Conservation (phyloP, 2,888 invertebrate genomes). For the Megamerina dolium region DNA sequence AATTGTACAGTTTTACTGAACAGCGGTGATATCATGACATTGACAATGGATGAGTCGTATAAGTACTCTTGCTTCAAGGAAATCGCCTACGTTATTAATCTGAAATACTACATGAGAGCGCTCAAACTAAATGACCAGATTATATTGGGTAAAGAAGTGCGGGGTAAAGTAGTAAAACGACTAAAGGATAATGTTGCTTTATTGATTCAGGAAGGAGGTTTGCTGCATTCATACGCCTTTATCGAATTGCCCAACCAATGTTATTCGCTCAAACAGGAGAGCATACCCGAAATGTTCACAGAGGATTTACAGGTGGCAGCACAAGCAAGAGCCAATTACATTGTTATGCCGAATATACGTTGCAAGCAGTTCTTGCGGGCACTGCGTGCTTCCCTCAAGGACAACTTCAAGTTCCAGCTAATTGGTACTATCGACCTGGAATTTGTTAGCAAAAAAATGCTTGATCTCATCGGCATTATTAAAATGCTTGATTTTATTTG, state of each 20-base stretch:
- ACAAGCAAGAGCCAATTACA: constrained; percentile 31
- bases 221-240: constrained; percentile 39
- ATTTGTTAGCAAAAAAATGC: constrained; percentile 33
- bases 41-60: constrained; percentile 38
- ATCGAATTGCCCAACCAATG: constrained; percentile 41
- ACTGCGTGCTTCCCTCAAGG: constrained; percentile 23
- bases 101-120: constrained; percentile 33
- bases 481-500: constrained; percentile 38
- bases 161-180: constrained; percentile 35
- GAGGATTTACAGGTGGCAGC: constrained; percentile 32
- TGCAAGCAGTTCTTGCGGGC: constrained; percentile 31
- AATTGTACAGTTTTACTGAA: constrained; percentile 33
- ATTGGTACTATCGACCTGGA: constrained; percentile 39
- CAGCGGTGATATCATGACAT: constrained; percentile 30
- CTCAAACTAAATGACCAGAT: constrained; percentile 28
- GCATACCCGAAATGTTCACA: constrained; percentile 24
- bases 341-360: constrained; percentile 36
- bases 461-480: constrained; percentile 38
- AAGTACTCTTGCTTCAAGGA: constrained; percentile 37
- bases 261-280: constrained; percentile 20
- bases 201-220: constrained; percentile 30
- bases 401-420: constrained; percentile 24
- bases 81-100: constrained; percentile 38
- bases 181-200: constrained; percentile 33
- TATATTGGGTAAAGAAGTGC: constrained; percentile 28